Evolutionary conservation across 2,888 invertebrate species (phyloP).

Genomic region (Embidobia sp.): DNA sequence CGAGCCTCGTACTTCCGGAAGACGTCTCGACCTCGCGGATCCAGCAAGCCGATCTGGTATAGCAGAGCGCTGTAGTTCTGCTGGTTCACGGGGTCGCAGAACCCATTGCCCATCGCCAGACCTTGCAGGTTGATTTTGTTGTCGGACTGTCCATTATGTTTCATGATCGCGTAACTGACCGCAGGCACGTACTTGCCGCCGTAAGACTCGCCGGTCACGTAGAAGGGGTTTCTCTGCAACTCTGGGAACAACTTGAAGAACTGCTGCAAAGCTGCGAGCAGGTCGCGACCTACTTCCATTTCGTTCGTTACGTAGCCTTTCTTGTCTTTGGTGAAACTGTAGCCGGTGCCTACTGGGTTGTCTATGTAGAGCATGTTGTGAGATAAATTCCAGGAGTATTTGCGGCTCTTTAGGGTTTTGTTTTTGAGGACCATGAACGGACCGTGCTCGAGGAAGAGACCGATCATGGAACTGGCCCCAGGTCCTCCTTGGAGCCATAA

Average conservation of each 20-base stretch:
- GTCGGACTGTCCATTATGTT: slow-evolving; percentile 84
- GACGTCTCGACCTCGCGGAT: slow-evolving; percentile 83
- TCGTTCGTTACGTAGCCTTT: slow-evolving; percentile 91
- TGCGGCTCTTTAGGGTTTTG: slow-evolving; percentile 84
- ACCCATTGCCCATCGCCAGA: slow-evolving; percentile 90
- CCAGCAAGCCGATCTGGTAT: slow-evolving; percentile 89
- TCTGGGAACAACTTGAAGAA: slow-evolving; percentile 93
- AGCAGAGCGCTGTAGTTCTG: slow-evolving; percentile 90
- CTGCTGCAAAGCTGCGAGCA: slow-evolving; percentile 89
- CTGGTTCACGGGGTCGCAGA: slow-evolving; percentile 90
- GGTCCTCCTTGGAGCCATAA: slow-evolving; percentile 95
- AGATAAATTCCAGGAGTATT: slow-evolving; percentile 90
- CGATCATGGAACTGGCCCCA: slow-evolving; percentile 90
- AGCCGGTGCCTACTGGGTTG: slow-evolving; percentile 96
- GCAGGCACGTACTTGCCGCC: slow-evolving; percentile 92
- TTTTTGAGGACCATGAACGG: slow-evolving; percentile 85
- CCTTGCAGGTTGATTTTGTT: slow-evolving; percentile 88
- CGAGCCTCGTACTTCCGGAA: slow-evolving; percentile 85
- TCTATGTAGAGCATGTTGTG: slow-evolving; percentile 94
- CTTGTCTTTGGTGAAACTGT: slow-evolving; percentile 91
- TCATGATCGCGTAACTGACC: slow-evolving; percentile 87
- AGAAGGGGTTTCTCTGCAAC: slow-evolving; percentile 89
- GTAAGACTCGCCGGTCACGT: slow-evolving; percentile 94
- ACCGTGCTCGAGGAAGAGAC: slow-evolving; percentile 92
- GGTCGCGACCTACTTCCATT: slow-evolving; percentile 89